A percentile compares a stretch with the other conserved stretches of the same genome.
These are phyloP conservation scores for Mechanitis messenoides DNA, from an alignment of 2,888 invertebrate genomes.

Conservation along the genomic window DNA sequence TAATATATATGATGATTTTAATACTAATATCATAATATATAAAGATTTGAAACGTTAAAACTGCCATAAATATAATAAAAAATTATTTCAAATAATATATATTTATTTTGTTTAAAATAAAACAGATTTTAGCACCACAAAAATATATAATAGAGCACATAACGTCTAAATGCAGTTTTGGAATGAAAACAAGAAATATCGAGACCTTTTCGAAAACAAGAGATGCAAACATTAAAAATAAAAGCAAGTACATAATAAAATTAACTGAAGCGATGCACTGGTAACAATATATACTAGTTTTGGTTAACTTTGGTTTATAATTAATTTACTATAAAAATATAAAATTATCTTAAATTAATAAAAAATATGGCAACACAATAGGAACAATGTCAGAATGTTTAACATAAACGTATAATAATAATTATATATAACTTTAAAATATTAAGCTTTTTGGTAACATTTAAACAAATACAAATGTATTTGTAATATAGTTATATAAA, in stretches of 20 bases:
- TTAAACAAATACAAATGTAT: too few species aligned
- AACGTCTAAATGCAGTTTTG: not conserved
- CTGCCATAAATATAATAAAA: too few species aligned
- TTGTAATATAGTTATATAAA: too few species aligned
- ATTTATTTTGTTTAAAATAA: not conserved
- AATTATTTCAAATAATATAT: too few species aligned
- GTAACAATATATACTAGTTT: not conserved
- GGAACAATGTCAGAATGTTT: slow-evolving; percentile 16
- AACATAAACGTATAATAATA: not conserved
- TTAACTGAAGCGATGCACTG: not conserved
- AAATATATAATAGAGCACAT: not conserved
- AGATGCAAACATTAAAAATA: not conserved
- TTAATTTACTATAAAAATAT: too few species aligned
- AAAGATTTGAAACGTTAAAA: too few species aligned
- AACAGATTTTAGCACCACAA: not conserved
- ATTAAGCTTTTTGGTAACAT: too few species aligned
- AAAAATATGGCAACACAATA: slow-evolving; percentile 47
- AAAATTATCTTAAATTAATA: slow-evolving; percentile 4
- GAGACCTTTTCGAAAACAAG: not conserved
- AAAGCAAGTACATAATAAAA: not conserved
- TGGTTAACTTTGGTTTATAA: not conserved
- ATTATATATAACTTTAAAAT: not conserved
- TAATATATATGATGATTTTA: too few species aligned
- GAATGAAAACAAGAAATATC: slow-evolving; percentile 1
- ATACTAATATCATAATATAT: too few species aligned